Conservation (phyloP, 2,113 vertebrate genomes). For the Grantiella picta region DNA sequence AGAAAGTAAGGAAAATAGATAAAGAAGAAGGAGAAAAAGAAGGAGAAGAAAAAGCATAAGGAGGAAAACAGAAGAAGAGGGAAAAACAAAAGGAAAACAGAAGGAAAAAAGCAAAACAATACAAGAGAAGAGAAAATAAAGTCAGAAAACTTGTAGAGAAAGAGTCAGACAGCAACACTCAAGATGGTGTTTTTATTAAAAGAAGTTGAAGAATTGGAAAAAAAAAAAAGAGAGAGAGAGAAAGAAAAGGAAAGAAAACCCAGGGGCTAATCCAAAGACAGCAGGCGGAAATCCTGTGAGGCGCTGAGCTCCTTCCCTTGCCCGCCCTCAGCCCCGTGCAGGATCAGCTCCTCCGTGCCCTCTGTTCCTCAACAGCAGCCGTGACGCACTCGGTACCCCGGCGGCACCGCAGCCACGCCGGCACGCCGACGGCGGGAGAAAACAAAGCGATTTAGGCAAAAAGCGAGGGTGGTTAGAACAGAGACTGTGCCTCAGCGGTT, state of each 20-base stretch:
- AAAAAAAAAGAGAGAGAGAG: too few species aligned
- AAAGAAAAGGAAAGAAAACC: neutral
- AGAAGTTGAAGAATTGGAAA: neutral
- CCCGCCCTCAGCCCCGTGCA: neutral
- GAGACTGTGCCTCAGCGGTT: conserved; percentile 73
- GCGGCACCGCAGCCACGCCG: neutral
- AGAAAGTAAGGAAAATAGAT: too few species aligned
- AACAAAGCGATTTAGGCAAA: conserved; percentile 14
- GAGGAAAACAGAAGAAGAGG: accelerated
- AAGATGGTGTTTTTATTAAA: neutral
- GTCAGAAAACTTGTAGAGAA: neutral
- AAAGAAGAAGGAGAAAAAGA: accelerated
- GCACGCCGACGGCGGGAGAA: neutral
- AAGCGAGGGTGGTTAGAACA: conserved; percentile 21
- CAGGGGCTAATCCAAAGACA: conserved; percentile 15
- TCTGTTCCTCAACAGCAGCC: conserved; percentile 35
- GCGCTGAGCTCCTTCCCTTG: neutral
- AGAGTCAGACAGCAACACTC: neutral
- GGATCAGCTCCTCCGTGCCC: neutral
- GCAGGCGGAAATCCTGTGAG: neutral
- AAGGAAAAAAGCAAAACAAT: accelerated
- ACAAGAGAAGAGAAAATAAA: neutral
- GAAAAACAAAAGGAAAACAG: neutral
- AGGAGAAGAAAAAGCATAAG: accelerated
- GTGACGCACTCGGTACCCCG: neutral